A percentile compares a stretch with the other conserved stretches of the same genome.
Conservation (phyloP, 1,140 invertebrate genomes). For the Orussus abietinus region DNA sequence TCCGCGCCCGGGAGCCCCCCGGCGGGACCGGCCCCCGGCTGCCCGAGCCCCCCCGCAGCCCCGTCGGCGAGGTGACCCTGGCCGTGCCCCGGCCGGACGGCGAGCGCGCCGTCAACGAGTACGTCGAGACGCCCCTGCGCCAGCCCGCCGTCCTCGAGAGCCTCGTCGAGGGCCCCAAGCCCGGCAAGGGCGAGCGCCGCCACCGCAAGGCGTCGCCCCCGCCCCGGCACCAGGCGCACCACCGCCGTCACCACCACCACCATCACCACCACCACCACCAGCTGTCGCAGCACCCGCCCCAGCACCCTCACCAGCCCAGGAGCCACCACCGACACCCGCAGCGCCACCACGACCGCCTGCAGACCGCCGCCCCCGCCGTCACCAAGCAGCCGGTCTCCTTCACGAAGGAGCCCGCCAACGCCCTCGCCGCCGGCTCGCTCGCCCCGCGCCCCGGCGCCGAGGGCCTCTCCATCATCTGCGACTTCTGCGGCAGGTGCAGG, state of each 20-base stretch:
- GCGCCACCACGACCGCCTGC: conserved; percentile 22
- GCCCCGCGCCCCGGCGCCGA: conserved; percentile 31
- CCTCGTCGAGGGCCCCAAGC: conserved; percentile 29
- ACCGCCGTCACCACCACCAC: conserved; percentile 17
- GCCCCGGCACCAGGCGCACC: conserved; percentile 24
- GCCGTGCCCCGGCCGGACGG: conserved; percentile 70
- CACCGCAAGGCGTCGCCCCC: conserved; percentile 23
- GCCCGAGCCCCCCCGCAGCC: conserved; percentile 23
- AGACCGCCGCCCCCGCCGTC: conserved; percentile 39
- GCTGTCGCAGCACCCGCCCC: conserved; percentile 21
- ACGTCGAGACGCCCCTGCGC: conserved; percentile 76
- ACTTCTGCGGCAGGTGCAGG: conserved; percentile 77
- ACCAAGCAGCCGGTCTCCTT: conserved; percentile 61
- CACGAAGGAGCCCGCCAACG: conserved; percentile 53
- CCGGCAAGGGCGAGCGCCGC: conserved; percentile 27
- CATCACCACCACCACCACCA: conserved; percentile 18
- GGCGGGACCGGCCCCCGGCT: conserved; percentile 5
- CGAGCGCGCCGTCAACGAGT: conserved; percentile 76
- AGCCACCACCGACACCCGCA: too few species aligned
- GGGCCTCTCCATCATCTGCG: conserved; percentile 71
- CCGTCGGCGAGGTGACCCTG: conserved; percentile 59
- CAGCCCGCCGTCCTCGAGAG: conserved; percentile 25
- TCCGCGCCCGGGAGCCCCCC: conserved; percentile 3
- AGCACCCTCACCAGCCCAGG: too few species aligned
- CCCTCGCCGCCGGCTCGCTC: conserved; percentile 31